phyloP scores from a whole-genome alignment of 2,888 invertebrate species.

The Chrysolina americana region DNA sequence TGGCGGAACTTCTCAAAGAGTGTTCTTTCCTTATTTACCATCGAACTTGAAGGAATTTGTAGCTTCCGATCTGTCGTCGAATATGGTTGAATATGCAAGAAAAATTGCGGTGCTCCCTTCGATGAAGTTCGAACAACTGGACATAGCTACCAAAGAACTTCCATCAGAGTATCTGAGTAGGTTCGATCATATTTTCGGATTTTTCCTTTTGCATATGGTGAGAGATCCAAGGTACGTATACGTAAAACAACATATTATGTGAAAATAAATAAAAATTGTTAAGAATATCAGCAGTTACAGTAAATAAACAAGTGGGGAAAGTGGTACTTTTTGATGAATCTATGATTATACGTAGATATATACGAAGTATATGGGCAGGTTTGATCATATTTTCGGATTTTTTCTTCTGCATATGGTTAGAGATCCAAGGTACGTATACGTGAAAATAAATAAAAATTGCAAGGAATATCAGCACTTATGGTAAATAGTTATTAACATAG shows the following conservation, averaged over 20 bases:
- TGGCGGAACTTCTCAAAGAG: background rate
- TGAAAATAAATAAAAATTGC: too few species aligned
- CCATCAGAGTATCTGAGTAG: background rate
- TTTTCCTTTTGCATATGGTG: background rate
- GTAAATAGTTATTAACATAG: too few species aligned
- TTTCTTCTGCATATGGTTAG: too few species aligned
- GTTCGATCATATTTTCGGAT: constrained; percentile 24
- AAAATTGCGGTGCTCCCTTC: background rate
- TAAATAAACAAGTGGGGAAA: too few species aligned
- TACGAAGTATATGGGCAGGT: too few species aligned
- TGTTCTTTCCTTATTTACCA: constrained; percentile 6
- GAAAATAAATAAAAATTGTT: too few species aligned
- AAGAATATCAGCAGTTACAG: too few species aligned
- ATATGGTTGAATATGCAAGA: constrained; percentile 21
- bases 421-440: too few species aligned
- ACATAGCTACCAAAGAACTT: constrained; percentile 1
- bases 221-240: constrained; percentile 20
- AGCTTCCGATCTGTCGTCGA: background rate
- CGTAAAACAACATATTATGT: background rate
- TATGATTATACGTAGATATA: too few species aligned
- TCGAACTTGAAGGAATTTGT: constrained; percentile 13
- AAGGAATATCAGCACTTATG: too few species aligned
- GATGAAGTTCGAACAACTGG: background rate
- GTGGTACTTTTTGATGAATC: too few species aligned
- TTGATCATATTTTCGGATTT: too few species aligned